phyloP scores from a whole-genome alignment of 2,888 invertebrate genomes.

The Cantharis rufa region DNA sequence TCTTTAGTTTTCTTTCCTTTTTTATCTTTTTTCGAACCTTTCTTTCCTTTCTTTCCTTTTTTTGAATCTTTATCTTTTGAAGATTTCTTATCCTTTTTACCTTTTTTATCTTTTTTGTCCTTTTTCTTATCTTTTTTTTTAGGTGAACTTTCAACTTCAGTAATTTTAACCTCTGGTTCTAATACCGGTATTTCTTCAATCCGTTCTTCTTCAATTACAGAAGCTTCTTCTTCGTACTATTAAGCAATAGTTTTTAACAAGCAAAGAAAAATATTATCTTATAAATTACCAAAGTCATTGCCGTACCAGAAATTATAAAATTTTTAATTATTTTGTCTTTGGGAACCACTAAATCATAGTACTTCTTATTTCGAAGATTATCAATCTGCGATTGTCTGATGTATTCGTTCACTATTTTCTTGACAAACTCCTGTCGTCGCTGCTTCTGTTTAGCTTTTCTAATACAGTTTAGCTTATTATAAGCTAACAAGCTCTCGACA shows the following conservation, averaged over 20 bases:
- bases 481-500: slow-evolving; percentile 24
- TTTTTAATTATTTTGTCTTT: slow-evolving; percentile 14
- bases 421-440: slow-evolving; percentile 19
- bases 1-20: not conserved
- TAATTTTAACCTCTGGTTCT: not conserved
- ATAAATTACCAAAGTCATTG: slow-evolving; percentile 18
- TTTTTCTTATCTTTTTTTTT: slow-evolving; percentile 13
- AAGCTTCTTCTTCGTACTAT: not conserved
- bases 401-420: slow-evolving; percentile 29
- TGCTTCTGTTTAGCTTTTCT: slow-evolving; percentile 10
- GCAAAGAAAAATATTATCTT: not conserved
- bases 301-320: slow-evolving; percentile 14
- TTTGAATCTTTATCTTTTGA: slow-evolving; percentile 6
- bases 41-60: not conserved
- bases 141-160: not conserved
- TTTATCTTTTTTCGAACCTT: not conserved
- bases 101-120: slow-evolving; percentile 13
- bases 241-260: not conserved
- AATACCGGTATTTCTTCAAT: not conserved
- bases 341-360: slow-evolving; percentile 24
- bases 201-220: slow-evolving; percentile 1
- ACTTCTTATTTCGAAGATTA: slow-evolving; percentile 17
- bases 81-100: slow-evolving; percentile 16
- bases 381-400: slow-evolving; percentile 24
- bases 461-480: slow-evolving; percentile 16